Evolutionary conservation across 1,140 invertebrate species (phyloP).

Genomic region (Drosophila truncata): DNA sequence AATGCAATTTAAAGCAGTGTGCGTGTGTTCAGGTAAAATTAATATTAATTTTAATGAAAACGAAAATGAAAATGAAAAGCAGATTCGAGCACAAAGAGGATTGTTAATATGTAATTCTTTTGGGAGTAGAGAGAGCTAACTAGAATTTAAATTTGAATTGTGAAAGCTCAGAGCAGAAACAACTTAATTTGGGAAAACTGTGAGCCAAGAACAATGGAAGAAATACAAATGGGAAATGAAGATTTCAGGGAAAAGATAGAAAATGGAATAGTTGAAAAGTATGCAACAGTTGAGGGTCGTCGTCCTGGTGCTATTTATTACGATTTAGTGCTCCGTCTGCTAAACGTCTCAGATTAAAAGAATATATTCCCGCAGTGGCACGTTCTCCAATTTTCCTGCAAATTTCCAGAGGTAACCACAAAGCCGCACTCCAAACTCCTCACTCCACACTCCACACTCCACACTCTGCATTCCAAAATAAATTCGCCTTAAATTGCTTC

Average conservation of each 20-base stretch:
- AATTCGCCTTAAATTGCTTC: slow-evolving; percentile 43
- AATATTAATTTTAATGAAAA: slow-evolving; percentile 71
- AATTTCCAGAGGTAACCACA: slow-evolving; percentile 40
- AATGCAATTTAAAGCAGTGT: slow-evolving; percentile 44
- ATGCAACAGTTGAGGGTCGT: slow-evolving; percentile 18
- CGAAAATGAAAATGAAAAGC: slow-evolving; percentile 47
- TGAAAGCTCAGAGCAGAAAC: slow-evolving; percentile 10
- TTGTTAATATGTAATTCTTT: slow-evolving; percentile 45
- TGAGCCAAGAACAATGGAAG: neutral
- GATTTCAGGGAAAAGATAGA: neutral
- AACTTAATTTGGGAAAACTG: slow-evolving; percentile 35
- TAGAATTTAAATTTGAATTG: slow-evolving; percentile 18
- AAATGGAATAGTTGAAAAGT: neutral
- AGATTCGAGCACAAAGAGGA: slow-evolving; percentile 28
- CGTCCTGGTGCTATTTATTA: slow-evolving; percentile 16
- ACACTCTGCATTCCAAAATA: too few species aligned
- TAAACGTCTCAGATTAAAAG: slow-evolving; percentile 10
- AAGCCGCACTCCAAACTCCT: neutral
- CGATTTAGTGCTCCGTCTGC: neutral
- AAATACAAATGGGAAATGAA: slow-evolving; percentile 14
- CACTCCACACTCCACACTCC: neutral
- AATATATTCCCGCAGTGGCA: slow-evolving; percentile 6
- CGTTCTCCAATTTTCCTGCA: slow-evolving; percentile 25
- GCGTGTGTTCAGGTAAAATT: slow-evolving; percentile 53
- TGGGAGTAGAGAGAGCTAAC: neutral